Conservation (phyloP, 2,888 invertebrate genomes). For the Mimumesa dahlbomi region DNA sequence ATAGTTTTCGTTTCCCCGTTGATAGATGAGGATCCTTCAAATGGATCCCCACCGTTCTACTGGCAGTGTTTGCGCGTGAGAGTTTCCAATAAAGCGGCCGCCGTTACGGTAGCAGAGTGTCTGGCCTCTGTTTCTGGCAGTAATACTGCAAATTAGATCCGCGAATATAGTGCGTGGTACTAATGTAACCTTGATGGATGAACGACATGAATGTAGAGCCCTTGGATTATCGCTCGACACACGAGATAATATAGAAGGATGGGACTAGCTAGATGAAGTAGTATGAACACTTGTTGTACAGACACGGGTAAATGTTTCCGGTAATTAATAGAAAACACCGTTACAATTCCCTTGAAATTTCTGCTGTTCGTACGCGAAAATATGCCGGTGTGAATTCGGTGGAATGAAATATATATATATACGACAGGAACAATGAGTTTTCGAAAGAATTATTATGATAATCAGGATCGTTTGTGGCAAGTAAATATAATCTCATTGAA, state of each 20-base stretch:
- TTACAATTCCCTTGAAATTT: neutral
- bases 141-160: conserved; percentile 4
- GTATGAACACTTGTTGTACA: too few species aligned
- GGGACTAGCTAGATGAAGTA: too few species aligned
- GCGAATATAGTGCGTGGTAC: neutral
- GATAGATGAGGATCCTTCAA: neutral
- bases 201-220: conserved; percentile 4
- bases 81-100: neutral
- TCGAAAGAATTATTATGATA: neutral
- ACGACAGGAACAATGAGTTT: neutral
- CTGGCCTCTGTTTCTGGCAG: neutral
- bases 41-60: neutral
- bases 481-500: too few species aligned
- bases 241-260: neutral
- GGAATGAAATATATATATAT: too few species aligned
- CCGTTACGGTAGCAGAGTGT: neutral
- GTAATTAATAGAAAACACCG: neutral
- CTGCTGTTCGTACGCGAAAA: neutral
- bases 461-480: too few species aligned
- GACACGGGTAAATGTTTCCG: too few species aligned
- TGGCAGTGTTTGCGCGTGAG: neutral
- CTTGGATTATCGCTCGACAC: neutral
- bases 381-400: too few species aligned
- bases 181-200: conserved; percentile 13
- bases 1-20: too few species aligned